Percentiles rank a stretch among this genome's conserved stretches.
Conservation (phyloP, 2,113 vertebrate genomes). For the Stictonetta naevosa region DNA sequence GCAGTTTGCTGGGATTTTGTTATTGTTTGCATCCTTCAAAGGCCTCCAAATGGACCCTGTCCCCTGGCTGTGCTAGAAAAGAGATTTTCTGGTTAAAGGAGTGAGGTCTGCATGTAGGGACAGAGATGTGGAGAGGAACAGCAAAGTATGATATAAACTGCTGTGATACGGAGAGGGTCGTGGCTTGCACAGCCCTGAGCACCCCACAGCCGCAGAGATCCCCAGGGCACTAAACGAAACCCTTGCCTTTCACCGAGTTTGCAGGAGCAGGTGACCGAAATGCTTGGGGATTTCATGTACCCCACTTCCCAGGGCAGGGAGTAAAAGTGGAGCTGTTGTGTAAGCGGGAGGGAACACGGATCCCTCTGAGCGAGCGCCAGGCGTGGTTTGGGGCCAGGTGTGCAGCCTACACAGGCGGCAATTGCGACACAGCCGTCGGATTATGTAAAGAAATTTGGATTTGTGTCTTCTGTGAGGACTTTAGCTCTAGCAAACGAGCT, state of each 20-base stretch:
- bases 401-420: neutral
- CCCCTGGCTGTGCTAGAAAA: neutral
- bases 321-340: neutral
- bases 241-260: neutral
- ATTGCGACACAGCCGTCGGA: neutral
- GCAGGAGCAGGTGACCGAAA: neutral
- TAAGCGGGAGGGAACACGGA: neutral
- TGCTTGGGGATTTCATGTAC: neutral
- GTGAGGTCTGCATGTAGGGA: neutral
- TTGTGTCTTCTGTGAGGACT: rapidly evolving
- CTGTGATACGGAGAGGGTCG: neutral
- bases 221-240: neutral
- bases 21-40: neutral
- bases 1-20: neutral
- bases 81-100: neutral
- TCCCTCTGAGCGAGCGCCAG: neutral
- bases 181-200: neutral
- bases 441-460: neutral
- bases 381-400: neutral
- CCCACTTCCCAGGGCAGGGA: neutral
- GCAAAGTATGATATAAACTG: rapidly evolving
- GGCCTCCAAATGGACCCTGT: neutral
- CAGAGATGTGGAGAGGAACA: neutral
- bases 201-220: rapidly evolving
- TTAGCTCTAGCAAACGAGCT: neutral